These are phyloP conservation scores for Gallinago undulata DNA, from an alignment of 2,113 vertebrate genomes.

Conservation along the genomic window DNA sequence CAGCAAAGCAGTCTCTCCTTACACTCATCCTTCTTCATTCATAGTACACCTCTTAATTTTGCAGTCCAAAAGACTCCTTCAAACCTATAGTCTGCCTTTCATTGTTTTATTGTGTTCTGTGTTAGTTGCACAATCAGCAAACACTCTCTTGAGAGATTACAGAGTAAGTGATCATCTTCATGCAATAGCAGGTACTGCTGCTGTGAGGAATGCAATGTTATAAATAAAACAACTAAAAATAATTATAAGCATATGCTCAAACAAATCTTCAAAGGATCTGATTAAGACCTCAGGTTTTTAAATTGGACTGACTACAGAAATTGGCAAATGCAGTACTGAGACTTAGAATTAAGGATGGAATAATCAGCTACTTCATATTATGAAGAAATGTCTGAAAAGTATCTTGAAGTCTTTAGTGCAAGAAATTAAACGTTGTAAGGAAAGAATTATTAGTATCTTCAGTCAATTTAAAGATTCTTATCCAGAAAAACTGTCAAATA, in stretches of 20 bases:
- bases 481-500: neutral
- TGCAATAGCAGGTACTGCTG: neutral
- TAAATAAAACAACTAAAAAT: neutral
- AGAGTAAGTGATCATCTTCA: neutral
- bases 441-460: neutral
- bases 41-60: neutral
- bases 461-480: neutral
- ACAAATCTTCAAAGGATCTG: neutral
- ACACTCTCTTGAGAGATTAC: neutral
- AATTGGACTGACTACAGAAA: neutral
- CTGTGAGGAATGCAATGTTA: neutral
- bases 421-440: neutral
- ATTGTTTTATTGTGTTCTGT: neutral
- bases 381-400: neutral
- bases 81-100: neutral
- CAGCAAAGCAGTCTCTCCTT: neutral
- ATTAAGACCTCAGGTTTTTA: neutral
- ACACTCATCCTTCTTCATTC: neutral
- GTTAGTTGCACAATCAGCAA: neutral
- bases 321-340: neutral
- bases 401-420: neutral
- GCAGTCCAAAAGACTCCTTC: neutral
- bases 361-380: neutral
- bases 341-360: neutral
- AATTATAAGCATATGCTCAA: neutral